Base-by-base conservation (phyloP, 2,113 vertebrate genomes). In the Pholis gunnellus region DNA sequence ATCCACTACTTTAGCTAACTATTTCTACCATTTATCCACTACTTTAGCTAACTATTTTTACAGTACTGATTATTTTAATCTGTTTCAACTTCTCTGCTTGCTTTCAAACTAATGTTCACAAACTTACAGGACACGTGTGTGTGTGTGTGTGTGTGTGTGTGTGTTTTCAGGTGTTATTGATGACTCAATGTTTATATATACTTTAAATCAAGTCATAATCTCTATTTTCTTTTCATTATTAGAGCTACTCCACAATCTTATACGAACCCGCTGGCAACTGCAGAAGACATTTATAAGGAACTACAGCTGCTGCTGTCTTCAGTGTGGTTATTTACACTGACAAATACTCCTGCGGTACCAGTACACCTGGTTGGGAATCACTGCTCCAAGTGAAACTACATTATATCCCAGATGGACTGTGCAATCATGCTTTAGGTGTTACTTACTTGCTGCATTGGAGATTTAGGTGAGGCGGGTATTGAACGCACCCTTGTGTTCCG, bases 331-430 rank as follows among this genome's bases (percentile, higher is more conserved):
- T 60, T 18, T 60, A 60, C 29, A 60, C 59, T 9, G 9, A 14
- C 14, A 17, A 9, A 31, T 40, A 6, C 27, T 14, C 3, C 36
- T 36, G 11, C 10, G 40, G 9, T 14, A 44, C 6, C 22, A 25
- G 18, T 25, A 22, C 65, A 60, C 38, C 42, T 75, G 56, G n/a
- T 44, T 15, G 56, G 31, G 22, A 83, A 68, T 66, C 15, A 31
- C 40, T 22, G 46, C 63, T 66, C 64, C 66, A 57, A 73, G 54
- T 79, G 36, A 88, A 90, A 85, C 81, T 77, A 79, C 25, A 71
- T 78, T 79, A 81, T 73, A 61, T 65, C 10, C 34, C 85, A 84
- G 76, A 72, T 79, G 75, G 72, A 64, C 5, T 6, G 17, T 59
- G 63, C 63, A 54, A 61, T 84, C 78, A 68, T 14, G 76, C 14